Percentiles rank a stretch among this genome's conserved stretches.
Evolutionary conservation across 1,140 invertebrate species (phyloP).

Genomic region (Drosophila azteca): DNA sequence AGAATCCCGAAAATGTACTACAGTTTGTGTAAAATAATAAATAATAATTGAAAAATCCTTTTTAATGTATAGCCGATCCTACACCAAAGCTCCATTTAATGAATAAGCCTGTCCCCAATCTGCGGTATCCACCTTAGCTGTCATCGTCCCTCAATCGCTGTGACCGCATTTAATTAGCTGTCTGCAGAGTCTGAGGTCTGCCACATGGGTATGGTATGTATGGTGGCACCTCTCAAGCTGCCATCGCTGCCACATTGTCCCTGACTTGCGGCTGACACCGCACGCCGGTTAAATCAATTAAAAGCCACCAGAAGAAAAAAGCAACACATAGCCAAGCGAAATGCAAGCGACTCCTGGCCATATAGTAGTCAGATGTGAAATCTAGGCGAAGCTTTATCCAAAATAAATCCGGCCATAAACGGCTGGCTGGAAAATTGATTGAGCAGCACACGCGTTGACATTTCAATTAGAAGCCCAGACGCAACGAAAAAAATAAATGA

Average conservation of each 20-base stretch:
- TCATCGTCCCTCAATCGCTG: too few relatives aligned
- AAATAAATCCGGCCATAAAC: constrained; percentile 45
- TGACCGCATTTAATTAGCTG: constrained; percentile 51
- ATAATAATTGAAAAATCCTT: not conserved
- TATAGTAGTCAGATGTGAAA: constrained; percentile 46
- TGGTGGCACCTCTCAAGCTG: constrained; percentile 35
- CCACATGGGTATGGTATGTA: constrained; percentile 20
- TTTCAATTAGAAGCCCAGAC: constrained; percentile 62
- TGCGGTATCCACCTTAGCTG: constrained; percentile 15
- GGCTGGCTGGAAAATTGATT: constrained; percentile 54
- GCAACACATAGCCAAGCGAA: too few relatives aligned
- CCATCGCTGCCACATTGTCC: constrained; percentile 48
- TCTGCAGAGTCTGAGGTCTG: constrained; percentile 31
- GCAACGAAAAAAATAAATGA: constrained; percentile 9
- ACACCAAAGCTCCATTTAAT: constrained; percentile 4
- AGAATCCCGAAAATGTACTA: too few relatives aligned
- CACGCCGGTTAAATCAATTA: constrained; percentile 51
- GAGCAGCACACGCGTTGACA: constrained; percentile 61
- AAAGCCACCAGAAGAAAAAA: constrained; percentile 39
- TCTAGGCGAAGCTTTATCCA: constrained; percentile 42
- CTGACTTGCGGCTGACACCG: constrained; percentile 45
- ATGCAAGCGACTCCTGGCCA: constrained; percentile 29
- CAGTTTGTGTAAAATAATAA: not conserved
- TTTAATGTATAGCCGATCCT: too few relatives aligned
- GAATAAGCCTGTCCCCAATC: constrained; percentile 5